A percentile compares a stretch with the other conserved stretches of the same genome.
phyloP scores from a whole-genome alignment of 2,113 vertebrate species.

The Donacobius atricapilla region DNA sequence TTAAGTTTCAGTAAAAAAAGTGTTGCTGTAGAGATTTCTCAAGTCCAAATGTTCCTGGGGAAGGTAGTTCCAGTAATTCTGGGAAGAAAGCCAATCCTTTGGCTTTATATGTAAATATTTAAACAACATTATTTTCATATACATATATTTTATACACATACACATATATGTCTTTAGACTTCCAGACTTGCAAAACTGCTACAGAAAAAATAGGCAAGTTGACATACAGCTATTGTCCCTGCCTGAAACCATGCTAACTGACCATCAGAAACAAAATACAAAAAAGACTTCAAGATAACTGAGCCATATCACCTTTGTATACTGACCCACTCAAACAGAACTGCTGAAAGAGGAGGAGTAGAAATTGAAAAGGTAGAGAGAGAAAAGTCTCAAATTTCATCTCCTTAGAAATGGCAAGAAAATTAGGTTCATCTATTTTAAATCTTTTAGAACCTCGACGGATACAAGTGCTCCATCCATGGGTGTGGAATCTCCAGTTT shows the following conservation, averaged over 20 bases:
- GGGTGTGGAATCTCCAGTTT: not conserved
- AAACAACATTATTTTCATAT: constrained; percentile 74
- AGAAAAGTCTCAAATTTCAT: not conserved
- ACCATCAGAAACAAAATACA: not conserved
- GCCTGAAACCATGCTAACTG: not conserved
- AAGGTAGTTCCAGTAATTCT: constrained; percentile 82
- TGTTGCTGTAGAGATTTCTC: constrained; percentile 75
- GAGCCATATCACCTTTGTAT: not conserved
- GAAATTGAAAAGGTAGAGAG: not conserved
- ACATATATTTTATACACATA: constrained; percentile 61
- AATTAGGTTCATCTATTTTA: not conserved
- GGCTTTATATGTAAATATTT: constrained; percentile 83
- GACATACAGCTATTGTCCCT: not conserved
- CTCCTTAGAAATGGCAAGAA: not conserved
- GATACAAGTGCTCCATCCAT: not conserved
- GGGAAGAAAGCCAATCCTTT: constrained; percentile 74
- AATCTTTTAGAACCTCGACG: not conserved
- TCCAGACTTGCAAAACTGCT: constrained; percentile 46
- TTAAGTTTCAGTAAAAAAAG: constrained; percentile 67
- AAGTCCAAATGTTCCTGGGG: constrained; percentile 81
- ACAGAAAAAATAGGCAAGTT: not conserved
- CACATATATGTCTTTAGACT: constrained; percentile 34
- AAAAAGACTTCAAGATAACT: not conserved
- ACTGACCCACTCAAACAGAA: not conserved
- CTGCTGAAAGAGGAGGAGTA: not conserved